Percentiles rank a stretch among this genome's conserved stretches.
phyloP scores from a whole-genome alignment of 2,113 vertebrate genomes.

The Lathamus discolor region DNA sequence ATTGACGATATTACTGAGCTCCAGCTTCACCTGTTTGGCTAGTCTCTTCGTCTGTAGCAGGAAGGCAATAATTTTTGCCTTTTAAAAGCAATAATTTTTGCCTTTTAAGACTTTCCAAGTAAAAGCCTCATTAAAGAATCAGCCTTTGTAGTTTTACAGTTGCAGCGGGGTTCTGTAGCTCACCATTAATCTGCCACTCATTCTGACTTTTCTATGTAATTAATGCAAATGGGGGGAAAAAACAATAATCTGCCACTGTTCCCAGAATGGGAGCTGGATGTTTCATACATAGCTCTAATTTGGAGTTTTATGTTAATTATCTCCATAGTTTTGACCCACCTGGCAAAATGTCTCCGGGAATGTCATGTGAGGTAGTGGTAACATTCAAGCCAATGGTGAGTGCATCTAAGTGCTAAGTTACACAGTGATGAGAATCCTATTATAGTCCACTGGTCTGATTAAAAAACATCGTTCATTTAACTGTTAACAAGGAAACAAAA shows the following conservation, averaged over 20 bases:
- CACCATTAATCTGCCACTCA: slow-evolving; percentile 11
- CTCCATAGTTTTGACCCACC: slow-evolving; percentile 84
- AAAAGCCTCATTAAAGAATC: neutral
- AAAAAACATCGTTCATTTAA: neutral
- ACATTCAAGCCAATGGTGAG: slow-evolving; percentile 89
- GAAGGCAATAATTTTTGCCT: neutral
- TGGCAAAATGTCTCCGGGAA: slow-evolving; percentile 83
- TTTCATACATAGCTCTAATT: neutral
- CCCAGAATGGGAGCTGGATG: neutral
- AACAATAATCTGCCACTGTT: neutral
- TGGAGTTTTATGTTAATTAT: neutral
- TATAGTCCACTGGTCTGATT: neutral
- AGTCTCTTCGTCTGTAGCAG: neutral
- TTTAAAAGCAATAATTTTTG: neutral
- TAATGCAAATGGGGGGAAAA: neutral
- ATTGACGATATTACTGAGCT: neutral
- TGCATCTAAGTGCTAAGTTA: neutral
- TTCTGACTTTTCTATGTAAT: neutral
- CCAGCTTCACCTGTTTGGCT: neutral
- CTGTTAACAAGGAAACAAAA: neutral
- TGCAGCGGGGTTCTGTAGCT: neutral
- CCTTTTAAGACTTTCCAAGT: neutral
- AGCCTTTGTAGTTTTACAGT: neutral
- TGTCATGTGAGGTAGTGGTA: slow-evolving; percentile 84
- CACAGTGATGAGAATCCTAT: neutral